Percentiles rank a stretch among this genome's conserved stretches.
These are phyloP conservation scores for Leptopilina syphax DNA, from an alignment of 2,888 invertebrate genomes.

Conservation along the genomic window DNA sequence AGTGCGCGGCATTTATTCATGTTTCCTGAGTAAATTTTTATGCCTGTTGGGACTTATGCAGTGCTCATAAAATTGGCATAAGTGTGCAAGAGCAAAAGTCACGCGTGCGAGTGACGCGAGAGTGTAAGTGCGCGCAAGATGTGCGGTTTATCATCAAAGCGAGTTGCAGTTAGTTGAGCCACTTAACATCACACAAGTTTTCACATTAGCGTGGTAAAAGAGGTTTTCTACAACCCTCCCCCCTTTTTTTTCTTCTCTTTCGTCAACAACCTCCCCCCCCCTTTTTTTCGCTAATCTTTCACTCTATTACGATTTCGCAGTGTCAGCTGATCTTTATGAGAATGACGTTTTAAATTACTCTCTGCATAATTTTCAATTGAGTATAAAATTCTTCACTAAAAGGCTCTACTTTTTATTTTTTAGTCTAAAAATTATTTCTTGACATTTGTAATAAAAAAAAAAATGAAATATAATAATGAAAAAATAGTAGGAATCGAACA, in stretches of 20 bases:
- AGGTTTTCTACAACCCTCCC: constrained; percentile 56
- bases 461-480: too few relatives aligned
- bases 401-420: too few relatives aligned
- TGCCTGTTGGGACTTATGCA: constrained; percentile 5
- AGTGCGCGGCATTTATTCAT: constrained; percentile 53
- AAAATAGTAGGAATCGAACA: too few relatives aligned
- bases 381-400: background rate
- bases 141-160: constrained; percentile 72
- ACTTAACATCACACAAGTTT: constrained; percentile 75
- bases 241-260: constrained; percentile 23
- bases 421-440: too few relatives aligned
- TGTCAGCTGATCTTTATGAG: constrained; percentile 41
- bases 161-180: constrained; percentile 74
- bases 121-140: constrained; percentile 49
- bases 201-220: constrained; percentile 76
- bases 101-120: constrained; percentile 46
- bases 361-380: constrained; percentile 19
- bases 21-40: constrained; percentile 39
- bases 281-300: too few relatives aligned
- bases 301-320: constrained; percentile 48
- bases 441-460: too few relatives aligned
- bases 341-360: constrained; percentile 4
- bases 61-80: constrained; percentile 52
- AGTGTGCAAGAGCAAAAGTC: constrained; percentile 52
- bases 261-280: constrained; percentile 1